Base-by-base conservation (phyloP, 2,888 invertebrate genomes). In the Capitulum mitella region DNA sequence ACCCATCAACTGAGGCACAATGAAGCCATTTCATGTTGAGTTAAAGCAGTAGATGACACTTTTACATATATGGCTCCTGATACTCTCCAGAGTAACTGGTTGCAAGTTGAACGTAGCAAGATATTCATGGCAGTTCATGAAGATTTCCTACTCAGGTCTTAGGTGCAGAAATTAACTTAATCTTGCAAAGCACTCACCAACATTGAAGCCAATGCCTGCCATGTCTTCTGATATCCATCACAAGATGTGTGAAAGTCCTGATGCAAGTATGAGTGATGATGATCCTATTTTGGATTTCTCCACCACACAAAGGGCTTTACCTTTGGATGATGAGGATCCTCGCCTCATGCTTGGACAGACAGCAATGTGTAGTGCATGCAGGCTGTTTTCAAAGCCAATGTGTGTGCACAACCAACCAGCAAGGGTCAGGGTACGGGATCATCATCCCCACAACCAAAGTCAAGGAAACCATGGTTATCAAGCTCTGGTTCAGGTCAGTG, bases 371-470 rank as follows among this genome's bases (percentile, higher is more conserved):
- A 58, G 58, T 3, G 6, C 29, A 10, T 58, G 58, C 22, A 58
- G 58, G 29, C n/a, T 58, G 58, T 22, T 58, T 58, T 58, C 58
- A 58, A 58, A 58, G 58, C 58, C 58, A 29, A 58, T 58, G 58
- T 58, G 58, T 5, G 6, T 29, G 14, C 58, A 58, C 29, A 58
- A 58, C 14, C 8, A n/a, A 3, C 58, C 29, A 58, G 22, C 22
- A 6, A 14, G 51, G 51, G 14, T 8, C n/a, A 58, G 58, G 29
- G 29, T 29, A 29, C n/a, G 6, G 6, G 29, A 10, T 0, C 8
- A 14, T n/a, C 16, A 2, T 29, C 29, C 58, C 8, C 29, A 29
- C 29, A 14, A 10, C 10, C n/a, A 6, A 2, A 12, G 6, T n/a
- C 8, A 29, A 6, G 58, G 8, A 29, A n/a, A 14, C 29, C 70